Base-by-base conservation (phyloP, 2,797 vertebrate genomes). In the Erpetoichthys calabaricus region DNA sequence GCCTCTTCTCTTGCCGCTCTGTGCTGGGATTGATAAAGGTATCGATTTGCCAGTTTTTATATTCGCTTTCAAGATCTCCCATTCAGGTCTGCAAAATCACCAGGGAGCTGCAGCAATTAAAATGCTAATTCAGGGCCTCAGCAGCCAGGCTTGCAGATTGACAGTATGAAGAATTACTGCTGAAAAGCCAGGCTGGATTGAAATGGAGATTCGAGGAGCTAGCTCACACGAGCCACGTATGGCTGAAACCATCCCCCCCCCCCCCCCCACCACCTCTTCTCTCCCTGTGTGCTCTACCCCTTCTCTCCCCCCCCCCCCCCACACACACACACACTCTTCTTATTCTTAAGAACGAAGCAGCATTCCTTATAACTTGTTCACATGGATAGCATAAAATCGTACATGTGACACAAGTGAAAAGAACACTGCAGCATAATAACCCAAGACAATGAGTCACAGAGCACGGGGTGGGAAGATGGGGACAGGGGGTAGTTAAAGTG, bases 81-180 rank as follows among this genome's bases (percentile, higher is more conserved):
- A 57, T 58, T 57, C 59, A 85, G 85, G 80, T 81, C 84, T 82
- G 82, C 81, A 82, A 87, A 86, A 85, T 83, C 86, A 82, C 86
- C 82, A 84, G 84, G 82, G 84, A 87, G 84, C 86, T 86, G 85
- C 86, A 86, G 84, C 83, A 88, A 88, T 88, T 88, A 88, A 88
- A 88, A 88, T 88, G 86, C 84, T 88, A 88, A 88, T 88, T 85
- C 84, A 85, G 84, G 86, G 82, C 86, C 84, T 87, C 85, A 84
- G 86, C 83, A 81, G 85, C 82, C 82, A 81, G 82, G 76, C 80
- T 63, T 79, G 80, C 79, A 80, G 82, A 79, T 85, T 88, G 86
- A 88, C 86, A 86, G 86, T 81, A 86, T 86, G 84, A 86, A 84
- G 84, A 83, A 86, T 86, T 86, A 83, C 83, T 76, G 83, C 83